These are phyloP conservation scores for Hydropsyche tenuis DNA, from an alignment of 1,140 invertebrate genomes.

Conservation along the genomic window DNA sequence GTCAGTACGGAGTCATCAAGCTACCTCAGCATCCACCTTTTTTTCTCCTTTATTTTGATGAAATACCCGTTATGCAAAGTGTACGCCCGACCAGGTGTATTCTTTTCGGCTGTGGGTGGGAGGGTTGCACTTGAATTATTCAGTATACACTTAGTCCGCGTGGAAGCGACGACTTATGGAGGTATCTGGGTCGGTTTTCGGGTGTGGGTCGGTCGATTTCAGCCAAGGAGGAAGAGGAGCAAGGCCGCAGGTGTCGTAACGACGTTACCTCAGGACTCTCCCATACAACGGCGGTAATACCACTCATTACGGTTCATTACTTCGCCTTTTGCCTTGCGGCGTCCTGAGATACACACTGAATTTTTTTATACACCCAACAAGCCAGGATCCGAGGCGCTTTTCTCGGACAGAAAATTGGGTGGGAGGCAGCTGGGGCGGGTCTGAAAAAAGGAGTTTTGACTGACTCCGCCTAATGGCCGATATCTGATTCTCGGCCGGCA, in stretches of 20 bases:
- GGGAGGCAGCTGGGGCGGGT: no score
- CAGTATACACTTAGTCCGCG: constrained; percentile 39
- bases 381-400: no score
- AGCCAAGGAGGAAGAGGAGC: neutral
- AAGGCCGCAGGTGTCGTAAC: constrained; percentile 31
- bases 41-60: neutral
- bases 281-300: constrained; percentile 30
- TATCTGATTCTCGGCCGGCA: no score
- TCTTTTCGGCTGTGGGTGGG: no score
- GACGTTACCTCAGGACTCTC: constrained; percentile 22
- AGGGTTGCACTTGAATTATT: constrained; percentile 38
- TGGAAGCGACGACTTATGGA: neutral
- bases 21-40: no score
- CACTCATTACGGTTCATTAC: constrained; percentile 43
- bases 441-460: no score
- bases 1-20: no score
- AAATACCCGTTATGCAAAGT: constrained; percentile 24
- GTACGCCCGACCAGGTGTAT: constrained; percentile 29
- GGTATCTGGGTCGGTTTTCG: neutral
- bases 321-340: constrained; percentile 29
- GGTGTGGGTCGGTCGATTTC: neutral
- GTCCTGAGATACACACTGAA: no score
- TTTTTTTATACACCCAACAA: no score
- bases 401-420: no score
- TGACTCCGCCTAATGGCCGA: no score